Evolutionary conservation across 2,113 vertebrate genomes (phyloP).

Genomic region (Salvelinus namaycush): DNA sequence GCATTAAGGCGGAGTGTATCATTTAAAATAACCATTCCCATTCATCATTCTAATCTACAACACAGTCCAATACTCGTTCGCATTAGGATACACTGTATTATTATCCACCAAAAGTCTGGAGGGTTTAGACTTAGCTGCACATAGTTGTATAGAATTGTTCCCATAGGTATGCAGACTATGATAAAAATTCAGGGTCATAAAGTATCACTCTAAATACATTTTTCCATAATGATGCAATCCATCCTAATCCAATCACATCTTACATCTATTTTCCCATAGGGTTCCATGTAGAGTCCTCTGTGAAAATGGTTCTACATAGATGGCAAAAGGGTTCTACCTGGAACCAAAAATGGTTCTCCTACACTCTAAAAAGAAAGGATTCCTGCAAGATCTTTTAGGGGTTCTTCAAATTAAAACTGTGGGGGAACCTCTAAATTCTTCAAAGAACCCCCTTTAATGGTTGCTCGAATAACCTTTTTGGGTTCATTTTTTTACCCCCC

Average conservation of each 20-base stretch:
- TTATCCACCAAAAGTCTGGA: not conserved
- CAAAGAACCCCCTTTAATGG: too few relatives aligned
- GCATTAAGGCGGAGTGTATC: conserved; percentile 26
- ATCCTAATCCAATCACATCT: not conserved
- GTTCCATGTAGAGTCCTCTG: too few relatives aligned
- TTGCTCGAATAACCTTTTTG: too few relatives aligned
- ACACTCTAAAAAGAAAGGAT: too few relatives aligned
- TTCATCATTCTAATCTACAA: not conserved
- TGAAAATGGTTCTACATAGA: too few relatives aligned
- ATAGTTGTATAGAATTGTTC: not conserved
- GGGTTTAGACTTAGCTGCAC: not conserved
- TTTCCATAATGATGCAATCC: not conserved
- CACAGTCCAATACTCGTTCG: conserved; percentile 16
- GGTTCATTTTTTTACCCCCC: too few relatives aligned
- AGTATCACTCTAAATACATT: not conserved
- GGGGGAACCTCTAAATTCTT: too few relatives aligned
- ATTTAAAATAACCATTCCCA: conserved; percentile 35
- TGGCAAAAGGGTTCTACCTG: too few relatives aligned
- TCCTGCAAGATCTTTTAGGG: too few relatives aligned
- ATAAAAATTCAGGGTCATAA: not conserved
- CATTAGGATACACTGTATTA: not conserved
- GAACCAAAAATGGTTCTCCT: too few relatives aligned
- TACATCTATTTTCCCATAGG: not conserved
- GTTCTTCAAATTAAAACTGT: too few relatives aligned
- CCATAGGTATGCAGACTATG: not conserved